Conservation (phyloP, 2,113 vertebrate species). For the Elgaria multicarinata region DNA sequence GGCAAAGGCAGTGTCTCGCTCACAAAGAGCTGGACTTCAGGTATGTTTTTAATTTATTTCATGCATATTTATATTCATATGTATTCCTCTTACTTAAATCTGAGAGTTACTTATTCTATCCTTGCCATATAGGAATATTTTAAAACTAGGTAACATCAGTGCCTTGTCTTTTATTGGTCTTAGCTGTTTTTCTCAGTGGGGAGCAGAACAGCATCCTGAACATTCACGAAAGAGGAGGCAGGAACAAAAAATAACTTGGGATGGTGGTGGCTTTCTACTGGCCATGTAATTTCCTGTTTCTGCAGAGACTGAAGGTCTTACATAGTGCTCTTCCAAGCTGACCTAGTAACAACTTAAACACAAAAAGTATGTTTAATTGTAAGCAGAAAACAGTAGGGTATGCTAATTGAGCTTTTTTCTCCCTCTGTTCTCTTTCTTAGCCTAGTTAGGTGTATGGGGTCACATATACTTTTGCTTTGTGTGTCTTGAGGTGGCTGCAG, state of each 20-base stretch:
- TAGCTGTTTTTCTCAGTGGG: neutral
- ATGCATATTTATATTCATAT: neutral
- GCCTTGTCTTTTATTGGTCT: neutral
- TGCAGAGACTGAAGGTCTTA: neutral
- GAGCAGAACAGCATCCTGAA: neutral
- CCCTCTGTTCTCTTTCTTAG: neutral
- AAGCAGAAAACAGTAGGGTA: neutral
- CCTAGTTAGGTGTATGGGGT: too few relatives aligned
- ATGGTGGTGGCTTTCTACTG: neutral
- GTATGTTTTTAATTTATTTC: slow-evolving; percentile 68
- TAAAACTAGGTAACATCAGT: neutral
- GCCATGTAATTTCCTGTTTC: neutral
- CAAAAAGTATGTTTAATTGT: neutral
- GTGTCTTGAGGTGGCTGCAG: neutral
- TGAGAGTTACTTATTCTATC: neutral
- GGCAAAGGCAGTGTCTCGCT: slow-evolving; percentile 97
- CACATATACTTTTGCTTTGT: neutral
- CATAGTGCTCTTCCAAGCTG: neutral
- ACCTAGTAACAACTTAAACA: neutral
- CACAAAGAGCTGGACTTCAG: slow-evolving; percentile 96
- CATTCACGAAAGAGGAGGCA: neutral
- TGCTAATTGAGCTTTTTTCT: neutral
- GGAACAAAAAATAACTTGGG: neutral
- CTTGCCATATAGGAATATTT: neutral
- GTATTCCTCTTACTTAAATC: neutral